Evolutionary conservation across 1,140 invertebrate genomes (phyloP).

Genomic region (Ooceraea biroi): DNA sequence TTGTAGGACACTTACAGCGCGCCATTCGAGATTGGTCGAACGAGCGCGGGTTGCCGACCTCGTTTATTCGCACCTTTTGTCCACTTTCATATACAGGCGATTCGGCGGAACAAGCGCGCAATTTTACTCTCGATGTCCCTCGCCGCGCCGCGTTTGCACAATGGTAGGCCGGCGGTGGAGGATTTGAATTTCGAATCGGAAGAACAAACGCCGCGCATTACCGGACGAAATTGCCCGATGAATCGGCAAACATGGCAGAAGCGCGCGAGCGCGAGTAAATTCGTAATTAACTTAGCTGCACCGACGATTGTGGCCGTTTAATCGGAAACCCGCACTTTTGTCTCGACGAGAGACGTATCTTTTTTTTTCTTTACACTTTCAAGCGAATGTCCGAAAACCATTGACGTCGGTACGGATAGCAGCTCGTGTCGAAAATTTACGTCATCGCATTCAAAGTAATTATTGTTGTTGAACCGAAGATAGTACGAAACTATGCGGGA

Average conservation of each 20-base stretch:
- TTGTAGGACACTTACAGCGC: slow-evolving; percentile 18
- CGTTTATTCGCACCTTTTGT: slow-evolving; percentile 41
- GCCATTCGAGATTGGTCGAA: slow-evolving; percentile 36
- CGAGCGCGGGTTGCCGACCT: slow-evolving; percentile 12
- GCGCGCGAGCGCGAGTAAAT: slow-evolving; percentile 49
- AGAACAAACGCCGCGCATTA: slow-evolving; percentile 57
- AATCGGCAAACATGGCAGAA: slow-evolving; percentile 61
- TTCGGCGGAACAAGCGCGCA: slow-evolving; percentile 42
- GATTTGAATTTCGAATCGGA: slow-evolving; percentile 41
- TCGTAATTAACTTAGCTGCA: slow-evolving; percentile 63
- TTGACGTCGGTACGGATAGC: no score
- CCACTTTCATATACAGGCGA: slow-evolving; percentile 19
- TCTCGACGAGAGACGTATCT: not conserved
- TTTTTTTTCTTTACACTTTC: no score
- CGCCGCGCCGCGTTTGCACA: slow-evolving; percentile 17
- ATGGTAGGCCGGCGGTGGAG: slow-evolving; percentile 1
- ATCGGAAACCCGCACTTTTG: slow-evolving; percentile 58
- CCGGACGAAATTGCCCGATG: slow-evolving; percentile 52
- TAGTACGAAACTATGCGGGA: not conserved
- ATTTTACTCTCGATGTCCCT: slow-evolving; percentile 18
- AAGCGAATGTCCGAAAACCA: no score
- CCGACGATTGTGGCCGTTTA: slow-evolving; percentile 6
- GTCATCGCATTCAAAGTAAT: not conserved
- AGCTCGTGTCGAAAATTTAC: no score
- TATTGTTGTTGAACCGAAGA: slow-evolving; percentile 11